Conservation (phyloP, 2,113 vertebrate genomes). For the Coracopsis vasa region DNA sequence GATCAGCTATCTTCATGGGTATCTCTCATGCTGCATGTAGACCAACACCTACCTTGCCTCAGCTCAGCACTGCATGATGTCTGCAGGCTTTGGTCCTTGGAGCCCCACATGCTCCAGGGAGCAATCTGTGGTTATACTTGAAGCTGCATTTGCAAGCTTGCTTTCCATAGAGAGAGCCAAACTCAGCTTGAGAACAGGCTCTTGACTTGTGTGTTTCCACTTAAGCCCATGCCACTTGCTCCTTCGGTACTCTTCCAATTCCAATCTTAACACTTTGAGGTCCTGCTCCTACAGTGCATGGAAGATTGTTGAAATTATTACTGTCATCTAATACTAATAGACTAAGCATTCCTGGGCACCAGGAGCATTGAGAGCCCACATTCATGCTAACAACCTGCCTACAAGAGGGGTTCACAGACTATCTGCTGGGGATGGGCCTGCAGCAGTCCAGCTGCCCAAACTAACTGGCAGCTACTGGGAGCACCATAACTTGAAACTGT, state of each 20-base stretch:
- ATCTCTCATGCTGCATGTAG: background rate
- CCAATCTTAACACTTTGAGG: background rate
- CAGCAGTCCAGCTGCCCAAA: background rate
- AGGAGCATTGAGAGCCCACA: background rate
- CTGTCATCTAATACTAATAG: background rate
- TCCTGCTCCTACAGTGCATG: background rate
- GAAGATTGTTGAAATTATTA: background rate
- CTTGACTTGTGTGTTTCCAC: background rate
- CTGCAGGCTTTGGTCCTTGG: background rate
- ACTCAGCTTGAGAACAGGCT: background rate
- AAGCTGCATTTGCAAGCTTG: background rate
- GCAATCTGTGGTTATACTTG: background rate
- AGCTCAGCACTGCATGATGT: background rate
- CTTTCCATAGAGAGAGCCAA: background rate
- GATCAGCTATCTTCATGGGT: background rate
- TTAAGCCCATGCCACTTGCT: background rate
- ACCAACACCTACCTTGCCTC: background rate
- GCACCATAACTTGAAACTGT: background rate
- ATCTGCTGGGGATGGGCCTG: background rate
- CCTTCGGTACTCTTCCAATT: fast-evolving
- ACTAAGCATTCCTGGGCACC: background rate
- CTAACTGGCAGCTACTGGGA: background rate
- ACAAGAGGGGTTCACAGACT: background rate
- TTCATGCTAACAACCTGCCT: background rate
- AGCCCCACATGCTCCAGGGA: background rate